phyloP scores from a whole-genome alignment of 1,140 invertebrate genomes.

The Leptonema lineaticorne region DNA sequence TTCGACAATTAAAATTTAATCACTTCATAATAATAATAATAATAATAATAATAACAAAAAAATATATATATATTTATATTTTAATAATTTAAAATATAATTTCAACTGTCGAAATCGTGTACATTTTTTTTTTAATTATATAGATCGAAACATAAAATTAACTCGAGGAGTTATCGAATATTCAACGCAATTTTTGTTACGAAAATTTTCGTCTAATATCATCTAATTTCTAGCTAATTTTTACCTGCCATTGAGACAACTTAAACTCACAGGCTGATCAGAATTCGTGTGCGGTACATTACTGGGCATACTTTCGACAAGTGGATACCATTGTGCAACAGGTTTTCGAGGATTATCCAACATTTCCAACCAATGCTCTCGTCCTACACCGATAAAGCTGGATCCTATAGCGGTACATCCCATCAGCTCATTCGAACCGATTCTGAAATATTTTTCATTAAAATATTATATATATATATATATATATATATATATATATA shows the following conservation, averaged over 20 bases:
- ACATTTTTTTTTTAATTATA: no score
- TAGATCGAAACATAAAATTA: no score
- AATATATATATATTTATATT: no score
- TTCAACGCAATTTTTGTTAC: no score
- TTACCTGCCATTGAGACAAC: conserved; percentile 67
- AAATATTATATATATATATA: background rate
- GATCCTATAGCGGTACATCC: conserved; percentile 81
- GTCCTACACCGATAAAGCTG: conserved; percentile 73
- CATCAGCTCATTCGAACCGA: conserved; percentile 84
- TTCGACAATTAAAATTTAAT: no score
- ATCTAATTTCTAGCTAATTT: background rate
- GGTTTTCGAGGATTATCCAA: conserved; percentile 80
- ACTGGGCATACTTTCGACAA: conserved; percentile 68
- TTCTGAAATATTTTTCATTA: no score
- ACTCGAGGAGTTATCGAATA: background rate
- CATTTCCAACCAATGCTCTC: conserved; percentile 90
- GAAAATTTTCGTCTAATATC: no score
- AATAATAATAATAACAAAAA: no score
- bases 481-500: no score
- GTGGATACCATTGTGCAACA: conserved; percentile 82
- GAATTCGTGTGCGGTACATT: conserved; percentile 57
- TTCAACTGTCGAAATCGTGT: no score
- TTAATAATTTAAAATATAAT: no score
- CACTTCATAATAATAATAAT: no score
- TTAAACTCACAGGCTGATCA: conserved; percentile 61